A percentile compares a stretch with the other conserved stretches of the same genome.
Evolutionary conservation across 2,888 invertebrate species (phyloP).

Genomic region (Callimorpha dominula): DNA sequence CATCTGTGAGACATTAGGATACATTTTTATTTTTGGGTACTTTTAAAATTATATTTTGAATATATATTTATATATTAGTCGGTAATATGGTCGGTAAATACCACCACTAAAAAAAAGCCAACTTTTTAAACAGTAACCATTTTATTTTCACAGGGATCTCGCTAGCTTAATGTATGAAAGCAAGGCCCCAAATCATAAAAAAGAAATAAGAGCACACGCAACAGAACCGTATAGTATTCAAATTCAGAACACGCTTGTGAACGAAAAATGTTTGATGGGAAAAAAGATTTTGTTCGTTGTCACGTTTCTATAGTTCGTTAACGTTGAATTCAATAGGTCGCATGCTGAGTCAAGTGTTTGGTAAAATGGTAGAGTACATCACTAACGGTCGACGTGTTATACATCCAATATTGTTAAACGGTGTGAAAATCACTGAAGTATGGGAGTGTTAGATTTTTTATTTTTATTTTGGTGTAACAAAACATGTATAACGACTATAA

Average conservation of each 20-base stretch:
- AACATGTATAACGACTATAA: neutral
- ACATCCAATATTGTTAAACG: conserved; percentile 24
- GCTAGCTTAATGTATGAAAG: neutral
- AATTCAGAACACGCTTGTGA: conserved; percentile 49
- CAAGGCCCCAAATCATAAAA: neutral
- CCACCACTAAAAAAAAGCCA: too few relatives aligned
- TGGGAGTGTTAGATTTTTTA: neutral
- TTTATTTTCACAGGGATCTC: neutral
- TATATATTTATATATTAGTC: too few relatives aligned
- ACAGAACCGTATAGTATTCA: conserved; percentile 38
- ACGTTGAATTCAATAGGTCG: conserved; percentile 59
- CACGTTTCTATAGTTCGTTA: conserved; percentile 68
- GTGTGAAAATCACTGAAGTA: neutral
- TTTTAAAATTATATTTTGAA: too few relatives aligned
- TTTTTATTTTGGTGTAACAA: neutral
- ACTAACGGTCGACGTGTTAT: conserved; percentile 44
- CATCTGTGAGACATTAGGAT: too few relatives aligned
- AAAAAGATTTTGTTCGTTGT: conserved; percentile 57
- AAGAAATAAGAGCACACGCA: conserved; percentile 16
- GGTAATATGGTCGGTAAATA: too few relatives aligned
- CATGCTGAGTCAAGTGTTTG: conserved; percentile 56
- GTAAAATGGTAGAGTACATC: conserved; percentile 45
- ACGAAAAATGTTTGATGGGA: conserved; percentile 56
- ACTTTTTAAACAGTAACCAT: neutral
- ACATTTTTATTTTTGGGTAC: too few relatives aligned